These are phyloP conservation scores for Porites lutea DNA, from an alignment of 64 coral and sea anemone genomes.

Conservation along the genomic window DNA sequence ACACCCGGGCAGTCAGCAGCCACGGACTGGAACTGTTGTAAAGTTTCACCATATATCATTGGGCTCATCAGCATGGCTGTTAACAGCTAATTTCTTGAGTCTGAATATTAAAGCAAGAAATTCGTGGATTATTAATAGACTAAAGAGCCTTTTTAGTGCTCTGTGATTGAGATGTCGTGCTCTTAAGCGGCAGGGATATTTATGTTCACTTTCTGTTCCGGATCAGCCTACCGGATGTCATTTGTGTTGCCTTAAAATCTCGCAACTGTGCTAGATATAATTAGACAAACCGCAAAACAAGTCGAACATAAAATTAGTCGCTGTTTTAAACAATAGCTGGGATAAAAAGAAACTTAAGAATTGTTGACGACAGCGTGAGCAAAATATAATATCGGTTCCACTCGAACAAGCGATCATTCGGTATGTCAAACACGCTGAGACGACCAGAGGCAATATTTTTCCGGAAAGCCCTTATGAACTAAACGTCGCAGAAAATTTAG, in stretches of 20 bases:
- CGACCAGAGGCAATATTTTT: background rate
- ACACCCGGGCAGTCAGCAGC: no score
- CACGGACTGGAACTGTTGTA: no score
- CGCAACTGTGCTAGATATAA: background rate
- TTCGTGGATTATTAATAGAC: no score
- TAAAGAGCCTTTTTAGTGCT: no score
- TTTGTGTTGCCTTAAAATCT: background rate
- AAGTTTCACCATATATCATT: no score
- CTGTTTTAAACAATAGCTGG: background rate
- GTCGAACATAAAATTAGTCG: background rate
- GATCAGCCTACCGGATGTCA: background rate
- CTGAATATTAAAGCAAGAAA: no score
- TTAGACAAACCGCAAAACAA: conserved; percentile 21
- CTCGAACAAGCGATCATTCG: background rate
- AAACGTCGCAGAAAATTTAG: background rate
- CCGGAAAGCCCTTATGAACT: background rate
- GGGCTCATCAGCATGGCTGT: no score
- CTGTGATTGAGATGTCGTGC: no score
- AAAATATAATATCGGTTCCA: conserved; percentile 12
- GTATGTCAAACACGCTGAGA: conserved; percentile 10
- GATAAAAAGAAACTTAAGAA: background rate
- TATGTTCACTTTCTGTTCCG: background rate
- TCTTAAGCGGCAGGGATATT: background rate
- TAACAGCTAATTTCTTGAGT: no score
- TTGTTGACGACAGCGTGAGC: background rate